These are phyloP conservation scores for Oreocharis arfaki DNA, from an alignment of 2,113 vertebrate species.

Conservation along the genomic window DNA sequence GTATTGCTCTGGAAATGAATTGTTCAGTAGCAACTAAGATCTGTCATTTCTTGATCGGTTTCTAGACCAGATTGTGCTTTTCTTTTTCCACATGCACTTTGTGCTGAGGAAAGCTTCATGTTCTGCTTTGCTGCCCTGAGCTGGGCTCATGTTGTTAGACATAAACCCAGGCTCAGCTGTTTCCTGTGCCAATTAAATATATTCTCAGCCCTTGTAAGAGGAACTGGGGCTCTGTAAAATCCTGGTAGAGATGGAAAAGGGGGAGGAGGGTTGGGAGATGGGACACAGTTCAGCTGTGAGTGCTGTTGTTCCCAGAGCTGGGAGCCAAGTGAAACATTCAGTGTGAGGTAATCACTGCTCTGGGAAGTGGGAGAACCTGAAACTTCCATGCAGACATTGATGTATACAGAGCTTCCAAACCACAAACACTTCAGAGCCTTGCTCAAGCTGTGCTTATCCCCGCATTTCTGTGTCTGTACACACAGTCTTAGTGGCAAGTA, in stretches of 20 bases:
- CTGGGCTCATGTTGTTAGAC: rapidly evolving
- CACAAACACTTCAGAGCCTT: neutral
- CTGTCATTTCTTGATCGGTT: neutral
- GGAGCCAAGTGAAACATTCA: neutral
- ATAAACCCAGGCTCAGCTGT: neutral
- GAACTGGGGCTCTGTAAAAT: neutral
- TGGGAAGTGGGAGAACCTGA: neutral
- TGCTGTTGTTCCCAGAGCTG: neutral
- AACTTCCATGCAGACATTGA: neutral
- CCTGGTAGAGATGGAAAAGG: neutral
- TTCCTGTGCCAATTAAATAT: neutral
- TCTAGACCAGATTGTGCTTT: neutral
- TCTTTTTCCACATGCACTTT: neutral
- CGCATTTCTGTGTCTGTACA: neutral
- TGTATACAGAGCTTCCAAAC: neutral
- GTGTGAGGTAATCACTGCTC: neutral
- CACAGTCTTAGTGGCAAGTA: neutral
- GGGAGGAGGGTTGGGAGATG: neutral
- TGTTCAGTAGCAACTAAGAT: neutral
- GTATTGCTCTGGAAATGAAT: neutral
- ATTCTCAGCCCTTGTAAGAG: neutral
- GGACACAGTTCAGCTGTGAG: neutral
- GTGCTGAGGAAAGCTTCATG: neutral
- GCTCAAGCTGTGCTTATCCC: neutral
- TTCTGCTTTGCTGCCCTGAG: neutral